Percentiles rank a stretch among this genome's conserved stretches.
Conservation (phyloP, 2,888 invertebrate genomes). For the Heliconius aoede region DNA sequence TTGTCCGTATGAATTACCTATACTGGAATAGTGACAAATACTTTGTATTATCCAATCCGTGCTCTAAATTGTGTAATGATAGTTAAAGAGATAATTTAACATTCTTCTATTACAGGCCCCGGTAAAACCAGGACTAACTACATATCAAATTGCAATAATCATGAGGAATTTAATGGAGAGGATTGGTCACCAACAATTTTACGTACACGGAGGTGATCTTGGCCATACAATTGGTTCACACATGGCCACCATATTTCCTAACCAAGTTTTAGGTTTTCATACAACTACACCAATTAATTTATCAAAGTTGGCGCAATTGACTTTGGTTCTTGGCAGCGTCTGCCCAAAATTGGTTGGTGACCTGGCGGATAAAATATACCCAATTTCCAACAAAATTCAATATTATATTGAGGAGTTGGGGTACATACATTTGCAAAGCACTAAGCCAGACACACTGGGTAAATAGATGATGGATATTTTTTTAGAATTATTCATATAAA, state of each 20-base stretch:
- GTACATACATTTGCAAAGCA: conserved; percentile 89
- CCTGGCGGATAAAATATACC: conserved; percentile 78
- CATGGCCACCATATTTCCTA: conserved; percentile 86
- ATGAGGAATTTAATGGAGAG: conserved; percentile 88
- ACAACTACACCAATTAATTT: conserved; percentile 85
- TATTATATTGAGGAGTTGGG: conserved; percentile 80
- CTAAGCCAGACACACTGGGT: conserved; percentile 93
- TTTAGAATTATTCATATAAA: not conserved
- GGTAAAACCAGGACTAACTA: conserved; percentile 83
- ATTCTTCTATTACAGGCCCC: conserved; percentile 68
- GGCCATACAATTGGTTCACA: conserved; percentile 86
- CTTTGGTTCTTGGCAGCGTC: conserved; percentile 73
- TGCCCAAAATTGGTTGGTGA: conserved; percentile 80
- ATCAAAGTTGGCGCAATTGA: conserved; percentile 57
- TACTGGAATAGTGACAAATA: too few species aligned
- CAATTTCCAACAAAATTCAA: conserved; percentile 65
- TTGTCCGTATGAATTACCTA: too few species aligned
- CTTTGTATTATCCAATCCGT: too few species aligned
- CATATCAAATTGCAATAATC: conserved; percentile 83
- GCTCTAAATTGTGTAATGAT: not conserved
- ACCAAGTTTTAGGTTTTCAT: conserved; percentile 82
- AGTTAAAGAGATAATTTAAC: not conserved
- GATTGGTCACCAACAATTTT: conserved; percentile 86
- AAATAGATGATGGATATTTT: conserved; percentile 48
- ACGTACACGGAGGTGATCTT: conserved; percentile 90